These are phyloP conservation scores for Leptura quadrifasciata DNA, from an alignment of 2,888 invertebrate species.

Conservation along the genomic window DNA sequence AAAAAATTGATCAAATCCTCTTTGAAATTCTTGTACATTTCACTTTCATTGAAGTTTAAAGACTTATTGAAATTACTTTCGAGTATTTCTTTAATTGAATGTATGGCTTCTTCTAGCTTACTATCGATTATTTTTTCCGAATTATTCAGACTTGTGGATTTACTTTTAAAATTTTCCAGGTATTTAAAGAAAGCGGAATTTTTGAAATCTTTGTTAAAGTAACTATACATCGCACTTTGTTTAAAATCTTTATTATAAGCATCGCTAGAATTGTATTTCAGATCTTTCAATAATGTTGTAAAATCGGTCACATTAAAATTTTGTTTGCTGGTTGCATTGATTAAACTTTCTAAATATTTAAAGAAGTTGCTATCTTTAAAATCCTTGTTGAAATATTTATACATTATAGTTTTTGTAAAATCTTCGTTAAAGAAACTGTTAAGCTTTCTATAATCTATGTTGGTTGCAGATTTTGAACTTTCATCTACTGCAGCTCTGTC, in stretches of 20 bases:
- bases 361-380: slow-evolving; percentile 20
- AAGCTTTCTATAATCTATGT: neutral
- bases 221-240: slow-evolving; percentile 13
- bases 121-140: slow-evolving; percentile 2
- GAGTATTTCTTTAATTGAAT: neutral
- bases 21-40: neutral
- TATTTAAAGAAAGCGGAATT: slow-evolving; percentile 36
- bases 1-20: slow-evolving; percentile 26
- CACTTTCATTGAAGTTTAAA: neutral
- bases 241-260: slow-evolving; percentile 1
- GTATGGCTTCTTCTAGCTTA: slow-evolving; percentile 1
- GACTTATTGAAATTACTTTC: neutral
- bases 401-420: slow-evolving; percentile 16
- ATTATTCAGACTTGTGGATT: neutral
- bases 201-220: slow-evolving; percentile 25
- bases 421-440: slow-evolving; percentile 15
- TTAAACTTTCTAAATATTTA: slow-evolving; percentile 23
- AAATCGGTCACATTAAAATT: neutral
- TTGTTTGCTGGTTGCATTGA: neutral
- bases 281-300: neutral
- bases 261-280: neutral
- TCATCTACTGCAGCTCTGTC: neutral
- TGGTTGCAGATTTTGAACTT: neutral
- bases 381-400: slow-evolving; percentile 29
- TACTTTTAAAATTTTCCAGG: neutral